These are phyloP conservation scores for Bucco capensis DNA, from an alignment of 2,113 vertebrate genomes.

Conservation along the genomic window DNA sequence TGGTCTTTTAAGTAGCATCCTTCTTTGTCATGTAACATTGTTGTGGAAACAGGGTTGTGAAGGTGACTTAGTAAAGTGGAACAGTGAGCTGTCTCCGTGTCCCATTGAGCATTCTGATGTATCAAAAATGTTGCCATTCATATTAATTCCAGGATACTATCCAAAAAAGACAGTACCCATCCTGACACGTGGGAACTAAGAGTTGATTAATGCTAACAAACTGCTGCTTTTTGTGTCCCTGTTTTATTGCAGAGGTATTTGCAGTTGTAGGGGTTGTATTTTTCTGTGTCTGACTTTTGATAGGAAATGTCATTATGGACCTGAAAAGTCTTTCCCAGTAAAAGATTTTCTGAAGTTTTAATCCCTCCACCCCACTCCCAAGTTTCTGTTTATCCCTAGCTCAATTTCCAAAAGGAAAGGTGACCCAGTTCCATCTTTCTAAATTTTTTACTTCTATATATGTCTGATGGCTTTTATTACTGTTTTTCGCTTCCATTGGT, in stretches of 20 bases:
- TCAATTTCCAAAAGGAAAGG: background rate
- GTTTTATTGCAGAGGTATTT: background rate
- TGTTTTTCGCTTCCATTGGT: background rate
- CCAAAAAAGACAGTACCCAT: too few relatives aligned
- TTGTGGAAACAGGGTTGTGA: background rate
- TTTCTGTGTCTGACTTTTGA: background rate
- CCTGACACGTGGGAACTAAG: background rate
- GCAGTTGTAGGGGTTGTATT: too few relatives aligned
- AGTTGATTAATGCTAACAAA: fast-evolving
- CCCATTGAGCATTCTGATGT: background rate
- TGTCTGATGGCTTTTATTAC: background rate
- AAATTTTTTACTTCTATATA: background rate
- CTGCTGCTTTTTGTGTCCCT: background rate
- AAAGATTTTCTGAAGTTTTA: background rate
- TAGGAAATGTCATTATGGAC: background rate
- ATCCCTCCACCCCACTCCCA: background rate
- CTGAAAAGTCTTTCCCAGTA: background rate
- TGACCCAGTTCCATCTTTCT: background rate
- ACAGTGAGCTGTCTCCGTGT: background rate
- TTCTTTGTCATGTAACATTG: background rate
- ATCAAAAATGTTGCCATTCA: background rate
- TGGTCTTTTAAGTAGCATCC: background rate
- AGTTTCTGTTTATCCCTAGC: background rate
- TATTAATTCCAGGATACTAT: background rate
- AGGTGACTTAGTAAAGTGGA: background rate